Conservation (phyloP, 2,113 vertebrate species). For the Myiopsitta monachus region DNA sequence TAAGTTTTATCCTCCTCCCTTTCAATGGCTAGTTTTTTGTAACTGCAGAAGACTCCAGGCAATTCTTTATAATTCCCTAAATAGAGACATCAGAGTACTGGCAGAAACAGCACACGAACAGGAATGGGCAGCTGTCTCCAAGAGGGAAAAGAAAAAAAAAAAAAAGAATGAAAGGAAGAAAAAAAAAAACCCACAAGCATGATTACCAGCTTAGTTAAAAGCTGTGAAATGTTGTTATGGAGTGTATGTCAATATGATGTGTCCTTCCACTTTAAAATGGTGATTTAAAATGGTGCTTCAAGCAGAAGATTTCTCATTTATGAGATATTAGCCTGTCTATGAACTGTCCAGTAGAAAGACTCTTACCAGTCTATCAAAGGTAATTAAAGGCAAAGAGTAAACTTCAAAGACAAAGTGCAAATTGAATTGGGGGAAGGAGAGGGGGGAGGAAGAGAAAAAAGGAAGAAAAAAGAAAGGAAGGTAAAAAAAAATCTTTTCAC, state of each 20-base stretch:
- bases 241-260: slow-evolving; percentile 62
- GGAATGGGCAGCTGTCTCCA: slow-evolving; percentile 64
- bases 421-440: neutral
- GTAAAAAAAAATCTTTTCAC: slow-evolving; percentile 10
- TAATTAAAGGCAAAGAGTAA: slow-evolving; percentile 71
- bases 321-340: slow-evolving; percentile 68
- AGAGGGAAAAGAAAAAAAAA: neutral
- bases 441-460: rapidly evolving
- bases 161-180: too few relatives aligned
- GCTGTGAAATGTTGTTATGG: slow-evolving; percentile 72
- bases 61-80: slow-evolving; percentile 76
- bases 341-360: slow-evolving; percentile 54
- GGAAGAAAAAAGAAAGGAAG: neutral
- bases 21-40: slow-evolving; percentile 69
- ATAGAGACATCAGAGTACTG: slow-evolving; percentile 77
- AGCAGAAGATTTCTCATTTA: slow-evolving; percentile 64
- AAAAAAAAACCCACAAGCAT: neutral
- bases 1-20: slow-evolving; percentile 69
- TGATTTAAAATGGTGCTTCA: slow-evolving; percentile 70
- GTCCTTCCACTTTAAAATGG: slow-evolving; percentile 70
- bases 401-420: slow-evolving; percentile 73
- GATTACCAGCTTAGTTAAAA: slow-evolving; percentile 67
- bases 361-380: slow-evolving; percentile 68
- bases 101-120: slow-evolving; percentile 58
- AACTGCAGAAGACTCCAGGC: slow-evolving; percentile 71